Conservation (phyloP, 2,113 vertebrate species). For the Onychorhynchus coronatus region DNA sequence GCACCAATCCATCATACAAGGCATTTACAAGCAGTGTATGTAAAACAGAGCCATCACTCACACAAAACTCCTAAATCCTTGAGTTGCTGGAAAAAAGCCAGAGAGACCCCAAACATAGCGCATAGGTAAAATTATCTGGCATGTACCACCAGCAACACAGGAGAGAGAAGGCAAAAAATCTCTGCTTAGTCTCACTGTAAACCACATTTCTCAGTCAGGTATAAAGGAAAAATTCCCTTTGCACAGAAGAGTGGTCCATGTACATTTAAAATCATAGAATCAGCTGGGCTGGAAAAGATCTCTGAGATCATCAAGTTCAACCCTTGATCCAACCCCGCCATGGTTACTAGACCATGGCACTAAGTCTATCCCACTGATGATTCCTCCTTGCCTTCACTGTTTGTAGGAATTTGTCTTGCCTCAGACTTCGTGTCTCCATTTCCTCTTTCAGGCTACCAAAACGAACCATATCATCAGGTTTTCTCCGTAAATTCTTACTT, state of each 20-base stretch:
- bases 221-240: background rate
- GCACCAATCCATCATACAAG: background rate
- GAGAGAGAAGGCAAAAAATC: background rate
- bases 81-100: background rate
- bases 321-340: too few species aligned
- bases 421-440: background rate
- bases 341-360: too few species aligned
- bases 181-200: background rate
- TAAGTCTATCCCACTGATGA: too few species aligned
- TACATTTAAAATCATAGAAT: background rate
- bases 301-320: too few species aligned
- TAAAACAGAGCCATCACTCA: background rate
- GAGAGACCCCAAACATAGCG: background rate
- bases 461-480: background rate
- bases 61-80: background rate
- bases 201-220: background rate
- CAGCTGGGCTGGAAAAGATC: too few species aligned
- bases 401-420: background rate
- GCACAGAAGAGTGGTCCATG: background rate
- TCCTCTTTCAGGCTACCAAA: background rate
- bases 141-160: background rate
- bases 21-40: background rate
- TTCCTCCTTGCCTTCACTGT: background rate
- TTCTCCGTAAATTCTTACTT: background rate
- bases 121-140: background rate